Conservation (phyloP, 1,140 invertebrate genomes). For the Drosophila dunni region DNA sequence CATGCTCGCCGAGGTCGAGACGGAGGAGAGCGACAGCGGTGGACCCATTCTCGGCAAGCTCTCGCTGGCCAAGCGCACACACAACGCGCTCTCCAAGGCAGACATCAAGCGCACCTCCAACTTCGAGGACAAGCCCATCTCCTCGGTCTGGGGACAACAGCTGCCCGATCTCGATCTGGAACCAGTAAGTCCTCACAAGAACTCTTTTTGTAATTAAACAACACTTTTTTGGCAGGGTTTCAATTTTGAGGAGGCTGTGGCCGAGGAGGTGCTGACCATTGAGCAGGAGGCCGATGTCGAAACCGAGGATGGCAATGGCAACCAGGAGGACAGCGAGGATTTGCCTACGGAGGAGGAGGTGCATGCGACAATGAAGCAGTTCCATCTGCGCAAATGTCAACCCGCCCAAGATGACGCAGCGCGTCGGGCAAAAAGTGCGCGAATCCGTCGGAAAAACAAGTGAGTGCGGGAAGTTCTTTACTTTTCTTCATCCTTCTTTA, state of each 20-base stretch:
- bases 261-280: constrained; percentile 75
- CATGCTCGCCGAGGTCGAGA: constrained; percentile 86
- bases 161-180: constrained; percentile 55
- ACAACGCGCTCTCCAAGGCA: constrained; percentile 85
- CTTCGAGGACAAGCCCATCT: constrained; percentile 58
- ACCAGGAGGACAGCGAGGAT: constrained; percentile 69
- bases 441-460: constrained; percentile 75
- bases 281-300: constrained; percentile 82
- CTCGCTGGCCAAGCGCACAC: constrained; percentile 86
- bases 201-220: too few species aligned
- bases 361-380: constrained; percentile 82
- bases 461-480: constrained; percentile 29
- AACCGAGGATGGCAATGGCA: constrained; percentile 72
- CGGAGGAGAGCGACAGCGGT: constrained; percentile 88
- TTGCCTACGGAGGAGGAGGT: constrained; percentile 77
- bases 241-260: constrained; percentile 69
- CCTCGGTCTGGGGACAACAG: constrained; percentile 72
- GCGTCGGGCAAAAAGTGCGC: constrained; percentile 73
- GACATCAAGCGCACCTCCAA: constrained; percentile 73
- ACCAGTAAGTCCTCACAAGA: constrained; percentile 39
- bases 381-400: constrained; percentile 80
- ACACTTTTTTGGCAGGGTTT: constrained; percentile 41
- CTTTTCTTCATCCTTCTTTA: neutral
- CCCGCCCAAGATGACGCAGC: constrained; percentile 75
- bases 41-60: constrained; percentile 87